Conservation (phyloP, 2,113 vertebrate genomes). For the Brachyhypopomus occidentalis region DNA sequence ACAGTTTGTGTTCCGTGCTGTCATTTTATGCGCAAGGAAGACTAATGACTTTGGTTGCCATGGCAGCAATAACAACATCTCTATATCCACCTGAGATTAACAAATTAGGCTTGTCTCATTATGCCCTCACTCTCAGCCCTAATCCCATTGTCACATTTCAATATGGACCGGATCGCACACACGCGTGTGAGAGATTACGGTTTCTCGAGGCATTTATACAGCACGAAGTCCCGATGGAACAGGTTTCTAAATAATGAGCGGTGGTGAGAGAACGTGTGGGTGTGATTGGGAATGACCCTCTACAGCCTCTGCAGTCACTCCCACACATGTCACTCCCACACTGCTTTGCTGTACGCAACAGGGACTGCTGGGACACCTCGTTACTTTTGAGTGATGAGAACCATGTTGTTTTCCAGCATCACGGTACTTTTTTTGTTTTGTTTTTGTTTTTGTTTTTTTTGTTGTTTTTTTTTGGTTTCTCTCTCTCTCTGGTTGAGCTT, state of each 20-base stretch:
- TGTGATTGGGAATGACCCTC: not conserved
- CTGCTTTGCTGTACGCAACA: not conserved
- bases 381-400: not conserved
- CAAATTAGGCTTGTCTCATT: conserved; percentile 2
- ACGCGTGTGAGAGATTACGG: not conserved
- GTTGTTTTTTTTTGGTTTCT: not conserved
- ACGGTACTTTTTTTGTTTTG: conserved; percentile 3
- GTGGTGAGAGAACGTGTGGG: not conserved
- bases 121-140: not conserved
- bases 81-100: conserved; percentile 34
- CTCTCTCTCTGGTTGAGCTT: not conserved
- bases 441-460: not conserved
- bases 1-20: not conserved
- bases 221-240: not conserved
- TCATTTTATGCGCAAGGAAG: conserved; percentile 20
- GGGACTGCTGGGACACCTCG: not conserved
- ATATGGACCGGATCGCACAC: no score
- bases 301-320: not conserved
- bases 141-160: not conserved
- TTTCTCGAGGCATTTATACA: not conserved
- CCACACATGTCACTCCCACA: not conserved
- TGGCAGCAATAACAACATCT: conserved; percentile 3
- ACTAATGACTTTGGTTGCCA: conserved; percentile 24
- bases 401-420: not conserved
- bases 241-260: conserved; percentile 7